Evolutionary conservation across 2,888 invertebrate species (phyloP), one percentile per base, ranked within the genome.

Genomic region (Vannuccia rotundouncinata): DNA sequence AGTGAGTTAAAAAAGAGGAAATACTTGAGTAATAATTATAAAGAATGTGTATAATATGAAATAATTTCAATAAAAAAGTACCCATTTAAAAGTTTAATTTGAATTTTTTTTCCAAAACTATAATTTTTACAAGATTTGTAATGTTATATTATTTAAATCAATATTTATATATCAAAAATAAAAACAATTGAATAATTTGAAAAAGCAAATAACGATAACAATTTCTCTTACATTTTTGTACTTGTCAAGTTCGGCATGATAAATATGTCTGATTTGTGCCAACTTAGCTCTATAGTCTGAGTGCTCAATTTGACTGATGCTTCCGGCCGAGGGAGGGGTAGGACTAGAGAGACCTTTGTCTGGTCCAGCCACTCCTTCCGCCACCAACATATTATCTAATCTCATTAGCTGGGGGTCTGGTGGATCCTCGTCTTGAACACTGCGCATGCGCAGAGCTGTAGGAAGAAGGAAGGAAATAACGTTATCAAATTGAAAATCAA

Each of bases 281-380:
- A 99, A 91, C 89, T 99, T 99, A 85, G 96, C 96, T 85, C 98
- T 92, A 90, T 99, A 99, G 90, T 99, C 99, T 82, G 98, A 96
- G 90, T 99, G 98, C 90, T 99, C 99, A 88, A 96, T 96, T 29
- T 81, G 81, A 81, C 30, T 76, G 31, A 77, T 77, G 28, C 29
- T 59, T 5, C 79, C 79, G 1, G 5, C 30, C 22, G 31, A 29
- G n/a, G 76, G 30, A 10, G 76, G 29, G 28, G 76, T 76, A 10
- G n/a, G n/a, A n/a, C 73, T 45, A 5, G 77, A 59, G 45, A 77
- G 59, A 0, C 87, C 87, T 82, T 87, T 87, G 82, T 88, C 88
- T 28, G 88, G 88, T 0, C 88, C 88, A 0, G 88, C 87, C 25
- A 88, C 88, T 30, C 99, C 98, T 89, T 99, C 99, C 0, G 99